Base-by-base conservation (phyloP, 1,140 invertebrate genomes). In the Cryptotermes secundus region DNA sequence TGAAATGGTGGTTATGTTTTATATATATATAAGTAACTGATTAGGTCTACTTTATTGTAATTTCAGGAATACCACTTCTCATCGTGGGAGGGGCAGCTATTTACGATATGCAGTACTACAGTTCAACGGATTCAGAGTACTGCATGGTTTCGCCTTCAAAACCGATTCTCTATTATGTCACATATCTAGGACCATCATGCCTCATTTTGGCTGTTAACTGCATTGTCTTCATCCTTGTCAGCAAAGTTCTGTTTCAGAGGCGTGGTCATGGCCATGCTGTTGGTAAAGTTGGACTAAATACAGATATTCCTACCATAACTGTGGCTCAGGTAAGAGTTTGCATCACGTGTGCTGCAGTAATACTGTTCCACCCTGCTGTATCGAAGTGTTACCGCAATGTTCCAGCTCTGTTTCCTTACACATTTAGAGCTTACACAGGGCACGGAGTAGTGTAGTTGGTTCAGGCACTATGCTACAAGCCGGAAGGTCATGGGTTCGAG, bases 181-280 rank as follows among this genome's bases (percentile, higher is more conserved):
- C 87, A 10, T 89, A 87, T 53, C 72, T 89, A 6, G 90, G 88
- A 19, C 92, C 92, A 9, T 88, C 88, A 10, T 91, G 90, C 83
- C 65, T 91, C 80, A 90, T 92, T 31, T 87, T 92, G 2, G 84
- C 91, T 31, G 87, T 91, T 86, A 92, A 92, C 86, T 89, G 88
- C 49, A 85, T 89, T 34, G 90, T 92, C 22, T 92, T 92, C 85
- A 86, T 91, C 80, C 88, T 91, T 87, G 91, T 92, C 34, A 88
- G 88, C 0, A 86, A 89, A 38, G 90, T 92, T 3, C 89, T 92
- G 22, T 88, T 91, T 85, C 89, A 89, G 83, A 89, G 90, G 14
- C 87, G 87, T 65, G 38, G 38, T 19, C 45, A 49, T 19, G 26
- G 59, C 26, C 59, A 72, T 31, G 88, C 89, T 42, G 86, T 85